phyloP scores from a whole-genome alignment of 2,888 invertebrate genomes.

The Cyaniris semiargus region DNA sequence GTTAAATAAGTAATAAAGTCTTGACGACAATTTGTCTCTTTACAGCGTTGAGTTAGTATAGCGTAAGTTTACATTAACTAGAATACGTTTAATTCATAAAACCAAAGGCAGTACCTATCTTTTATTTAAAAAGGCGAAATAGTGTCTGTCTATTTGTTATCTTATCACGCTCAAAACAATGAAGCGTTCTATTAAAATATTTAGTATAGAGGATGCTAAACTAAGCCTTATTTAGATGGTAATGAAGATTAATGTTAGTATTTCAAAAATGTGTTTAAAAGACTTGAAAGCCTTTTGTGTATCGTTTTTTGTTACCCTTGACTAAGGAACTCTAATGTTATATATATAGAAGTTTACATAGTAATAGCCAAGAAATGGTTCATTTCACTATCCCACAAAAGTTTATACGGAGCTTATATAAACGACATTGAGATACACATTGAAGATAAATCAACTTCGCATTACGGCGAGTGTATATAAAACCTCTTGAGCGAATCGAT shows the following conservation, averaged over 20 bases:
- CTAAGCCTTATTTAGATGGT: no score
- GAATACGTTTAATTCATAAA: not conserved
- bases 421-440: slow-evolving; percentile 27
- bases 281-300: no score
- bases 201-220: no score
- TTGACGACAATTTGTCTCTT: not conserved
- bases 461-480: slow-evolving; percentile 39
- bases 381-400: not conserved
- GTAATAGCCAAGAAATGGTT: not conserved
- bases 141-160: no score
- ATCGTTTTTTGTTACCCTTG: no score
- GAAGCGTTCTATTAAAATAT: no score
- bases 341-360: no score
- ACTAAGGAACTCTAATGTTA: no score
- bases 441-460: slow-evolving; percentile 39
- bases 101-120: not conserved
- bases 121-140: no score
- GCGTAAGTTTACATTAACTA: not conserved
- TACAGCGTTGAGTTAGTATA: not conserved
- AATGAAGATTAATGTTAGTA: no score
- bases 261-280: no score
- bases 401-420: not conserved
- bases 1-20: not conserved
- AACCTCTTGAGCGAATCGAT: slow-evolving; percentile 40
- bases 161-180: no score